phyloP scores from a whole-genome alignment of 2,888 invertebrate species.

The Amblyjoppa fuscipennis region DNA sequence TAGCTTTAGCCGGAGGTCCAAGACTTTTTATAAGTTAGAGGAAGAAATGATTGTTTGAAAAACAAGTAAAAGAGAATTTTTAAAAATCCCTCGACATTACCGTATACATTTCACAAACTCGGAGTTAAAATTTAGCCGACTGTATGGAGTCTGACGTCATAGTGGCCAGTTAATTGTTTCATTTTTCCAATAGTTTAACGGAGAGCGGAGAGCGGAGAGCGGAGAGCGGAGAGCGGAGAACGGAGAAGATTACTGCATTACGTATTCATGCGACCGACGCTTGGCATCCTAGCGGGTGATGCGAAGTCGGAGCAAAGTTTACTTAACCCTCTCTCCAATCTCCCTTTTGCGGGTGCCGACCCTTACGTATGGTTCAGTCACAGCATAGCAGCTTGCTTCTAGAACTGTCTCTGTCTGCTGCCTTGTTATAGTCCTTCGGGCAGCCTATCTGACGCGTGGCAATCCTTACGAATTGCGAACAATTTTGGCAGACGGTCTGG shows the following conservation, averaged over 20 bases:
- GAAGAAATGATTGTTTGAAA: no score
- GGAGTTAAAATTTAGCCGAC: no score
- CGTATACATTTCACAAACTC: no score
- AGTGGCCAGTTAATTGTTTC: background rate
- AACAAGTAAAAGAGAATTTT: no score
- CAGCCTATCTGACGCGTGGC: slow-evolving; percentile 17
- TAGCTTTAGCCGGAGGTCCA: background rate
- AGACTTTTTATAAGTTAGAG: no score
- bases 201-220: background rate
- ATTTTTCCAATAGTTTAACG: background rate
- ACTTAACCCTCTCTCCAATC: slow-evolving; percentile 61
- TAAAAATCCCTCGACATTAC: no score
- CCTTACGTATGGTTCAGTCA: background rate
- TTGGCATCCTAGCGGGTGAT: slow-evolving; percentile 69
- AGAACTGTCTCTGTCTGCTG: slow-evolving; percentile 52
- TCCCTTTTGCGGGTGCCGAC: slow-evolving; percentile 40
- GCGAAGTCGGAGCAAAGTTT: slow-evolving; percentile 74
- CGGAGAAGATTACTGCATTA: slow-evolving; percentile 72
- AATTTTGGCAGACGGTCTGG: slow-evolving; percentile 64
- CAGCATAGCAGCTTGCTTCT: slow-evolving; percentile 48
- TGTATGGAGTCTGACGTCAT: background rate
- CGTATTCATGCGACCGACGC: slow-evolving; percentile 73
- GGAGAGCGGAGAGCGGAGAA: slow-evolving; percentile 9
- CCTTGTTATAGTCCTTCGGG: slow-evolving; percentile 42
- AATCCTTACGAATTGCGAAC: slow-evolving; percentile 59